Percentiles rank a stretch among this genome's conserved stretches.
Conservation (phyloP, 2,797 vertebrate genomes). For the Xenops minutus region DNA sequence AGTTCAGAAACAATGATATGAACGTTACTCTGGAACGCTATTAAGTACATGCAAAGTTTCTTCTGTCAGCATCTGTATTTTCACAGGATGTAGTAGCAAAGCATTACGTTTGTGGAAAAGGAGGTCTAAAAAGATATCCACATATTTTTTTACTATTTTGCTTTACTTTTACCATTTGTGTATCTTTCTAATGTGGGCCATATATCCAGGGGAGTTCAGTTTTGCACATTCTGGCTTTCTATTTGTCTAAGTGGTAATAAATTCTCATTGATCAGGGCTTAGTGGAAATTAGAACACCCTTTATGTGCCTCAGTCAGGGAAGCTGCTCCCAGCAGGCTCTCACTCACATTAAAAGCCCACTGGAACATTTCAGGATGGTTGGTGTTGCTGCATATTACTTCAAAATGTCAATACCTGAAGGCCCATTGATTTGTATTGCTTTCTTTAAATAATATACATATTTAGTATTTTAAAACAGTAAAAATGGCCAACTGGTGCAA, state of each 20-base stretch:
- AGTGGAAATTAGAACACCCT: conserved; percentile 68
- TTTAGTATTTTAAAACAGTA: conserved; percentile 25
- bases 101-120: not conserved
- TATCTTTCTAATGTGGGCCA: not conserved
- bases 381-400: conserved; percentile 30
- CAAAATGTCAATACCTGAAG: conserved; percentile 11
- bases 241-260: conserved; percentile 67
- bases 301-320: not conserved
- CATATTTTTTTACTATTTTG: not conserved
- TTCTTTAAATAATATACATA: not conserved
- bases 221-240: conserved; percentile 41
- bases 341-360: conserved; percentile 32
- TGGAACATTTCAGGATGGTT: conserved; percentile 50
- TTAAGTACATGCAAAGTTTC: not conserved
- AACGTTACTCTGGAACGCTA: not conserved
- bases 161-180: not conserved
- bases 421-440: conserved; percentile 31
- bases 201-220: not conserved
- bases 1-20: not conserved
- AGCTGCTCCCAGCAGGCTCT: conserved; percentile 47
- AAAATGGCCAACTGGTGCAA: not conserved
- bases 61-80: conserved; percentile 12
- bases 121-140: not conserved
- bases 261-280: conserved; percentile 67
- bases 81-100: conserved; percentile 13